Conservation (phyloP, 2,113 vertebrate species). For the Dunckerocampus dactyliophorus region DNA sequence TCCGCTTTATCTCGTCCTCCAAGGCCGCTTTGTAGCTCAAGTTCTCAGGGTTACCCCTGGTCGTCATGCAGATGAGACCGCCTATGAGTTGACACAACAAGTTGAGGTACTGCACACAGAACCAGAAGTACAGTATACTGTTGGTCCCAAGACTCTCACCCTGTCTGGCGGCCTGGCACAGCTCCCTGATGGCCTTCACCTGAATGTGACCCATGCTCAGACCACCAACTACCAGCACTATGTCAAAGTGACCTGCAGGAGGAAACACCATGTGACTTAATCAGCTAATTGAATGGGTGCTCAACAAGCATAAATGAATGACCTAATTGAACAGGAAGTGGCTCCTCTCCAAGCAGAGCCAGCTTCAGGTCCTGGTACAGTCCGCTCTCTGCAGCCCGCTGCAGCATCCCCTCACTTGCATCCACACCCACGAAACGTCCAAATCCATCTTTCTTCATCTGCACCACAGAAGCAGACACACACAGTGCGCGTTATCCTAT, state of each 20-base stretch:
- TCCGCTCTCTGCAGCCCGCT: slow-evolving; percentile 64
- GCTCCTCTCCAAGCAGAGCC: slow-evolving; percentile 73
- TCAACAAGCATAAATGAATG: background rate
- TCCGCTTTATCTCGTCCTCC: slow-evolving; percentile 61
- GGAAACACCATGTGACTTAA: background rate
- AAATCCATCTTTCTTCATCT: slow-evolving; percentile 83
- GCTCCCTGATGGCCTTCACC: slow-evolving; percentile 64
- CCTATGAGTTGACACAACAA: slow-evolving; percentile 56
- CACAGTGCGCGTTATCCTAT: too few species aligned
- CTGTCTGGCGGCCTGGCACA: slow-evolving; percentile 77
- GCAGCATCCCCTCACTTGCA: slow-evolving; percentile 80
- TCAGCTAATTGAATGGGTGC: too few species aligned
- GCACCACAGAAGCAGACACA: slow-evolving; percentile 8
- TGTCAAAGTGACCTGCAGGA: slow-evolving; percentile 74
- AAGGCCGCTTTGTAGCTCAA: slow-evolving; percentile 73
- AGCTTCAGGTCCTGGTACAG: slow-evolving; percentile 76
- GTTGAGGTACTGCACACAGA: too few species aligned
- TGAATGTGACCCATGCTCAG: slow-evolving; percentile 80
- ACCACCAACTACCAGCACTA: slow-evolving; percentile 79
- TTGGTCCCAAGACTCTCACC: slow-evolving; percentile 64
- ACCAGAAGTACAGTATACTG: too few species aligned
- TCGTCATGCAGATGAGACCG: slow-evolving; percentile 86
- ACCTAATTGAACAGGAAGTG: slow-evolving; percentile 71
- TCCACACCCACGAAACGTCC: slow-evolving; percentile 80
- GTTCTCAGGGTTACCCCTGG: slow-evolving; percentile 77